Evolutionary conservation across 2,888 invertebrate genomes (phyloP).

Genomic region (Acrocera orbiculus): DNA sequence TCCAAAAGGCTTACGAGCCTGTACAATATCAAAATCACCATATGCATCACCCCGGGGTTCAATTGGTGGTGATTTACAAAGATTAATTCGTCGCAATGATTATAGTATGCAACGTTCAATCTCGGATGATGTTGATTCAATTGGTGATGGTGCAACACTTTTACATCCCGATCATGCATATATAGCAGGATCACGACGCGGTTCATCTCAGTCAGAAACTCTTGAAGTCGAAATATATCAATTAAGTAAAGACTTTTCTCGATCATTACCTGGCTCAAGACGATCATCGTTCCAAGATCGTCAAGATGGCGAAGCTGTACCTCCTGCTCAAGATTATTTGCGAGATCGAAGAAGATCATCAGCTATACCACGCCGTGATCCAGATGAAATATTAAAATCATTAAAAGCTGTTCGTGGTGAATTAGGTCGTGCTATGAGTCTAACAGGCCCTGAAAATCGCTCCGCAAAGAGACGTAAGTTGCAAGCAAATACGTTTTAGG

Average conservation of each 20-base stretch:
- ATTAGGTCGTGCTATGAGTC: constrained; percentile 64
- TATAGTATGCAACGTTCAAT: constrained; percentile 58
- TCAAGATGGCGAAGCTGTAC: constrained; percentile 32
- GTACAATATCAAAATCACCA: constrained; percentile 44
- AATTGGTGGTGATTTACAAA: constrained; percentile 43
- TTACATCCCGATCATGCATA: constrained; percentile 78
- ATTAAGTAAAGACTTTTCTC: constrained; percentile 68
- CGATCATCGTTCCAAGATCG: constrained; percentile 66
- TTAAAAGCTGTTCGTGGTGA: constrained; percentile 69
- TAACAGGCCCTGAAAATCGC: constrained; percentile 42
- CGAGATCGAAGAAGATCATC: constrained; percentile 62
- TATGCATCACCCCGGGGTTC: constrained; percentile 67
- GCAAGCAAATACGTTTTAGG: too few relatives aligned
- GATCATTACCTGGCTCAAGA: constrained; percentile 68
- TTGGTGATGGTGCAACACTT: constrained; percentile 55
- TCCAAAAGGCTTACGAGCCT: constrained; percentile 44
- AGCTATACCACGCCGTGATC: constrained; percentile 65
- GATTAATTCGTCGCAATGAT: constrained; percentile 49
- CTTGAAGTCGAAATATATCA: constrained; percentile 72
- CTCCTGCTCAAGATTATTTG: constrained; percentile 37
- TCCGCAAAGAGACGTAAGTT: constrained; percentile 54
- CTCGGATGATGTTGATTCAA: constrained; percentile 59
- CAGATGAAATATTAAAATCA: constrained; percentile 66
- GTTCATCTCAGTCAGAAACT: constrained; percentile 79
- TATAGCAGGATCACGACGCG: constrained; percentile 57